Evolutionary conservation across 2,113 vertebrate genomes (phyloP).

Genomic region (Poeciliopsis retropinna): DNA sequence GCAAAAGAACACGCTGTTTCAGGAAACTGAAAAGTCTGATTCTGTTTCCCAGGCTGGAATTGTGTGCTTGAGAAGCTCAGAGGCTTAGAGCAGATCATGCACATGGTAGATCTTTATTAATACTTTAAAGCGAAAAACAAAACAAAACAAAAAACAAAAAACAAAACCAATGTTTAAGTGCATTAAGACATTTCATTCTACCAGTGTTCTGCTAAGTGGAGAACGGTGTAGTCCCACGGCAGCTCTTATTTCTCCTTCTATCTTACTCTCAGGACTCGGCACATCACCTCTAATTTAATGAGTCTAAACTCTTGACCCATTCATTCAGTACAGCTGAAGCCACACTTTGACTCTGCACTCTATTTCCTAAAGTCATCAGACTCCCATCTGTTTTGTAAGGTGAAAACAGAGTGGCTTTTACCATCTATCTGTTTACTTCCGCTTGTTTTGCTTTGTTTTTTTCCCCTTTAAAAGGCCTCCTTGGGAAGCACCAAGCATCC

Average conservation of each 20-base stretch:
- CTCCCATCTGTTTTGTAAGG: conserved; percentile 1
- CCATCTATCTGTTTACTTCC: conserved; percentile 13
- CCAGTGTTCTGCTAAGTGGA: conserved; percentile 6
- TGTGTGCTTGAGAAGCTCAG: conserved; percentile 12
- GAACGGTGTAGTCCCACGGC: conserved; percentile 5
- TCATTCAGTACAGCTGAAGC: conserved; percentile 31
- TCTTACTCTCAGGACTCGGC: conserved; percentile 9
- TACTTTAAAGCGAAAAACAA: conserved; percentile 9
- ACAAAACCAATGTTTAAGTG: conserved; percentile 20
- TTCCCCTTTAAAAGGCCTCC: conserved; percentile 7
- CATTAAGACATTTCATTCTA: conserved; percentile 15
- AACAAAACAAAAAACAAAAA: neutral
- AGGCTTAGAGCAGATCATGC: conserved; percentile 20
- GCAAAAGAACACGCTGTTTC: conserved; percentile 10
- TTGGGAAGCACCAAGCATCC: conserved; percentile 9
- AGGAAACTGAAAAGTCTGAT: conserved; percentile 2
- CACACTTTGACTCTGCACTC: conserved; percentile 23
- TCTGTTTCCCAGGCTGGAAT: conserved; percentile 5
- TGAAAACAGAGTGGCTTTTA: conserved; percentile 12
- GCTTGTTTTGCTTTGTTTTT: neutral
- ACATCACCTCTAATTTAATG: conserved; percentile 35
- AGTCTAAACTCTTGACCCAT: conserved; percentile 40
- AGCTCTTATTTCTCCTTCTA: neutral
- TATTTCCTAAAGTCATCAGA: conserved; percentile 15
- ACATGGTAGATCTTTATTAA: conserved; percentile 34